Conservation (phyloP, 2,888 invertebrate genomes). For the Neoascia interrupta region DNA sequence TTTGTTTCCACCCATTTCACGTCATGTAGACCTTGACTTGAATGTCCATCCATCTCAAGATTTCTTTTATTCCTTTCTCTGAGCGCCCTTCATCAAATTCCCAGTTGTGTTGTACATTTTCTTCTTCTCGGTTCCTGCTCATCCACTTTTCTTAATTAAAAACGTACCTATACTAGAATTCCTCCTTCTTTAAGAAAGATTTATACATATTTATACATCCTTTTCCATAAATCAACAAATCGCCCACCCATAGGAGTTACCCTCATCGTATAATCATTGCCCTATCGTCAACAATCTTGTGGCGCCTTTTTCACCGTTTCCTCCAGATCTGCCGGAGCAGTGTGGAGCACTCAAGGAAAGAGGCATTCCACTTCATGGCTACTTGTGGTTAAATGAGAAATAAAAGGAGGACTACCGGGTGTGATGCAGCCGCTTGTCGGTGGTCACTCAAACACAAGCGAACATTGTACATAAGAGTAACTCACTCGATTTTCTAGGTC, state of each 20-base stretch:
- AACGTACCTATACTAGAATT: constrained; percentile 28
- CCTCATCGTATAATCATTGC: constrained; percentile 43
- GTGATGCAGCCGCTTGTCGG: too few relatives aligned
- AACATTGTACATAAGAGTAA: constrained; percentile 17
- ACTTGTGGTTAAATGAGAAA: constrained; percentile 43
- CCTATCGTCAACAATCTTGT: constrained; percentile 31
- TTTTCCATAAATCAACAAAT: constrained; percentile 53
- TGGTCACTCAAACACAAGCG: constrained; percentile 32
- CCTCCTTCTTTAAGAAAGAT: constrained; percentile 30
- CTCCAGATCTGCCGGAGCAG: not conserved
- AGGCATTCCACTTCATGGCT: constrained; percentile 17
- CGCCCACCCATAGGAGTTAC: constrained; percentile 2
- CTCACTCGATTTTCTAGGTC: constrained; percentile 42
- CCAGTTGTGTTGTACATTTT: not conserved
- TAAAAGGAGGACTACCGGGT: constrained; percentile 34
- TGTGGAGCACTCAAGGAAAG: not conserved
- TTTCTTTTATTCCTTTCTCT: not conserved
- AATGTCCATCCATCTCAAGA: constrained; percentile 22
- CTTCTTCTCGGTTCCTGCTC: not conserved
- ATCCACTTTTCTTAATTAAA: constrained; percentile 59
- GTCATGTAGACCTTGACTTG: constrained; percentile 8
- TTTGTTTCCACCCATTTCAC: not conserved
- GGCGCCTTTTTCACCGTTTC: not conserved
- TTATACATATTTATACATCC: constrained; percentile 52
- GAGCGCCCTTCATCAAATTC: not conserved